Conservation (phyloP, 2,888 invertebrate genomes). For the Xylophagus ater region DNA sequence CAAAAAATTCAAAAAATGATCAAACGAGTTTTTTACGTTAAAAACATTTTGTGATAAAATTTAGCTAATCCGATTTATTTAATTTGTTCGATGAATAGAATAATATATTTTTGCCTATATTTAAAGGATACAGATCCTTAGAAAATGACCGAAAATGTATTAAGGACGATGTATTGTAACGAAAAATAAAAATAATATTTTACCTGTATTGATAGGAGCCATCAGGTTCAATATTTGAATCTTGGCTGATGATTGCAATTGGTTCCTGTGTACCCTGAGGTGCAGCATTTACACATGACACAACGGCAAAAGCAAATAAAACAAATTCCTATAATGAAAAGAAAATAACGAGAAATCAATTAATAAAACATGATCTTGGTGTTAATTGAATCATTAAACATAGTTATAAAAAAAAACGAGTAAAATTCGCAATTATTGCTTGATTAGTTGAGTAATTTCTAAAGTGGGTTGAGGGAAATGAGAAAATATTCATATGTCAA, state of each 20-base stretch:
- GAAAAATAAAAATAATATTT: too few species aligned
- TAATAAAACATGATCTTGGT: slow-evolving; percentile 1
- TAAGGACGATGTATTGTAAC: too few species aligned
- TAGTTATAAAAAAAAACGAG: slow-evolving; percentile 8
- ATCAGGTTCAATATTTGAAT: slow-evolving; percentile 59
- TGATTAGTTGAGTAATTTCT: slow-evolving; percentile 4
- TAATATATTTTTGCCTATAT: too few species aligned
- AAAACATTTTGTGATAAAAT: too few species aligned
- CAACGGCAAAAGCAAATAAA: slow-evolving; percentile 27
- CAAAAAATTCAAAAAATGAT: too few species aligned
- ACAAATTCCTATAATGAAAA: slow-evolving; percentile 28
- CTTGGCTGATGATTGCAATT: slow-evolving; percentile 56
- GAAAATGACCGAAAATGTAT: too few species aligned
- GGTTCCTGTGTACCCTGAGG: slow-evolving; percentile 50
- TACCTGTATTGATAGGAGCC: slow-evolving; percentile 63
- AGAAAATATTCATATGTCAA: slow-evolving; percentile 3
- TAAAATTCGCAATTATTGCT: slow-evolving; percentile 15
- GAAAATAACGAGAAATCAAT: slow-evolving; percentile 11
- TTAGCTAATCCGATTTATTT: too few species aligned
- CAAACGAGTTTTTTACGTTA: too few species aligned
- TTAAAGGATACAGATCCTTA: too few species aligned
- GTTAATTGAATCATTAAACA: slow-evolving; percentile 2
- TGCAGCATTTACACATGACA: slow-evolving; percentile 39
- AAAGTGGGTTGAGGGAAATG: slow-evolving; percentile 1
- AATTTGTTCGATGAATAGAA: too few species aligned